phyloP scores from a whole-genome alignment of 2,113 vertebrate genomes.

The Hippotragus niger region DNA sequence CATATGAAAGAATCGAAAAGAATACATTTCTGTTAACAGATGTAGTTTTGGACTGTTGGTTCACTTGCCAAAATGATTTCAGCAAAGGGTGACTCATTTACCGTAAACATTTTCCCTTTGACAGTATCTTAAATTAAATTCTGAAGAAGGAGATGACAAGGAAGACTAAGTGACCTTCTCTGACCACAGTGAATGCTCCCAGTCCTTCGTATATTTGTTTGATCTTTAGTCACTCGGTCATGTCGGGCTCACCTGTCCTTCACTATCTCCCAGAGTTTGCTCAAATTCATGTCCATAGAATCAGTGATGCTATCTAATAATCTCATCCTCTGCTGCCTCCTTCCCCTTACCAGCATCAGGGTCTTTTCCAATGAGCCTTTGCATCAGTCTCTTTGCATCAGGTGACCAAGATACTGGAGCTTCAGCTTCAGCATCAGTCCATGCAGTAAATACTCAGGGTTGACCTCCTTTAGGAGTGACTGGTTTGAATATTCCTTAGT shows the following conservation, averaged over 20 bases:
- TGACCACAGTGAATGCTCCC: neutral
- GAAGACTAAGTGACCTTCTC: neutral
- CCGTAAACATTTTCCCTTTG: neutral
- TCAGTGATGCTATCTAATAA: neutral
- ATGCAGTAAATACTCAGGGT: neutral
- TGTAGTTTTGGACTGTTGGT: neutral
- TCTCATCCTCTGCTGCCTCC: neutral
- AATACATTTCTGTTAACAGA: neutral
- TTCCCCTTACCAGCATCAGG: neutral
- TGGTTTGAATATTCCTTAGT: neutral
- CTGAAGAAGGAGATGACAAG: neutral
- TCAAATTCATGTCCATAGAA: neutral
- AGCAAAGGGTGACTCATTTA: constrained; percentile 46
- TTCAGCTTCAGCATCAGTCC: neutral
- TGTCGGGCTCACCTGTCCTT: neutral
- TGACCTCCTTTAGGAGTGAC: neutral
- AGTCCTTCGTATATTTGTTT: neutral
- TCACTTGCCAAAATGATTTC: constrained; percentile 56
- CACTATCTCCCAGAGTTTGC: neutral
- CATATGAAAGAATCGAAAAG: neutral
- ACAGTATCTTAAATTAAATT: constrained; percentile 23
- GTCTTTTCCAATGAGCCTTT: neutral
- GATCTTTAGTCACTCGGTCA: neutral
- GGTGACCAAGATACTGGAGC: neutral
- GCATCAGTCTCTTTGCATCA: neutral